Evolutionary conservation across 2,113 vertebrate genomes (phyloP).

Genomic region (Sphaerodactylus townsendi): DNA sequence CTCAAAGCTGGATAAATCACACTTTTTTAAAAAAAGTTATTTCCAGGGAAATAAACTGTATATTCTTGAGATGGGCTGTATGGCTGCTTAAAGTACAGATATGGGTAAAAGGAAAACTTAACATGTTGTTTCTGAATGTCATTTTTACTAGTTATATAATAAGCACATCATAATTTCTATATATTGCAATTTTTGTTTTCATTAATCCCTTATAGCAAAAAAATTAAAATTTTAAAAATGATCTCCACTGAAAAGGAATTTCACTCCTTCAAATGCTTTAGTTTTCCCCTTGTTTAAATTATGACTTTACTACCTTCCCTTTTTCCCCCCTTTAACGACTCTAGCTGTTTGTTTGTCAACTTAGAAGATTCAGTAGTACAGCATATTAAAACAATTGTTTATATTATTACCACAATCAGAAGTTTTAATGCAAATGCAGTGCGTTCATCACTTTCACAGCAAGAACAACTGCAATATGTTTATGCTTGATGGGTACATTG

Average conservation of each 20-base stretch:
- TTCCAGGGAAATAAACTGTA: no score
- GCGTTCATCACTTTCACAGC: neutral
- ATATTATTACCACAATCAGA: neutral
- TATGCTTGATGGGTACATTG: neutral
- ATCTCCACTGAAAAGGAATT: neutral
- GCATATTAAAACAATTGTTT: neutral
- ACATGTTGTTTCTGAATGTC: neutral
- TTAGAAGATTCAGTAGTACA: neutral
- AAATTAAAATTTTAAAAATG: no score
- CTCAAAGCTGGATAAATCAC: no score
- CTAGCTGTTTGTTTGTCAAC: neutral
- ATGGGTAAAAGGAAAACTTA: neutral
- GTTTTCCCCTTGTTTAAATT: neutral
- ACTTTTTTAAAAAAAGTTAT: no score
- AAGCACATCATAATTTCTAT: neutral
- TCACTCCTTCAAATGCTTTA: neutral
- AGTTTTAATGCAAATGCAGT: neutral
- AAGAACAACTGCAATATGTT: neutral
- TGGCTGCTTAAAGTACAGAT: no score
- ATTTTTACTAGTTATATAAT: neutral
- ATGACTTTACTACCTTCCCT: neutral
- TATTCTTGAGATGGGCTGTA: no score
- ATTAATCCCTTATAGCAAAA: neutral
- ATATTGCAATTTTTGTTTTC: neutral
- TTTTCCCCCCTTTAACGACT: neutral